Evolutionary conservation across 2,113 vertebrate species (phyloP).

Genomic region (Perca fluviatilis): DNA sequence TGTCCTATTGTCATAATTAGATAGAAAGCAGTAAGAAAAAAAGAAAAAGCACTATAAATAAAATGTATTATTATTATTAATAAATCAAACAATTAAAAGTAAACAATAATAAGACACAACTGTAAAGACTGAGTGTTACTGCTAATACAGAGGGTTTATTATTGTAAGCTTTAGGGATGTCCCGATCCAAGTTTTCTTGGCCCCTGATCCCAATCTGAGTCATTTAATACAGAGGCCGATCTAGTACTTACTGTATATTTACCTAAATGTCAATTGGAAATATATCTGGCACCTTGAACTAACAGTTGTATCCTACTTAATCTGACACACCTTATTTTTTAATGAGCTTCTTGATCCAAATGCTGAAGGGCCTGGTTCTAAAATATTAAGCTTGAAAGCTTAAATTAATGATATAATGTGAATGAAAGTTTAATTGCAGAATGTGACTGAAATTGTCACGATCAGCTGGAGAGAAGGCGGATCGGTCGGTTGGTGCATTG

Average conservation of each 20-base stretch:
- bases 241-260: not conserved
- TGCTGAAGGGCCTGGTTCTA: not conserved
- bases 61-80: too few relatives aligned
- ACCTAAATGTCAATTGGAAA: not conserved
- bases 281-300: not conserved
- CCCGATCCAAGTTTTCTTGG: not conserved
- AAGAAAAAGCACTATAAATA: too few relatives aligned
- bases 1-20: not conserved
- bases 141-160: not conserved
- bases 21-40: not conserved
- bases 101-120: not conserved
- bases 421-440: slow-evolving; percentile 8
- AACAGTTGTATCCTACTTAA: not conserved
- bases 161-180: not conserved
- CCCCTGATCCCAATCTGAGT: not conserved
- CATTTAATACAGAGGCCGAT: not conserved
- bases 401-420: not conserved
- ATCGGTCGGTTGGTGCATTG: not conserved
- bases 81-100: not conserved
- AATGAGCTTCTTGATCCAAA: slow-evolving; percentile 15
- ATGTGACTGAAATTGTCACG: not conserved
- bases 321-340: not conserved
- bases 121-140: not conserved
- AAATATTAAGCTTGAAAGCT: slow-evolving; percentile 1
- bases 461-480: not conserved